Evolutionary conservation across 2,888 invertebrate genomes (phyloP), one percentile per base, ranked within the genome.

Genomic region (Tiphia femorata): DNA sequence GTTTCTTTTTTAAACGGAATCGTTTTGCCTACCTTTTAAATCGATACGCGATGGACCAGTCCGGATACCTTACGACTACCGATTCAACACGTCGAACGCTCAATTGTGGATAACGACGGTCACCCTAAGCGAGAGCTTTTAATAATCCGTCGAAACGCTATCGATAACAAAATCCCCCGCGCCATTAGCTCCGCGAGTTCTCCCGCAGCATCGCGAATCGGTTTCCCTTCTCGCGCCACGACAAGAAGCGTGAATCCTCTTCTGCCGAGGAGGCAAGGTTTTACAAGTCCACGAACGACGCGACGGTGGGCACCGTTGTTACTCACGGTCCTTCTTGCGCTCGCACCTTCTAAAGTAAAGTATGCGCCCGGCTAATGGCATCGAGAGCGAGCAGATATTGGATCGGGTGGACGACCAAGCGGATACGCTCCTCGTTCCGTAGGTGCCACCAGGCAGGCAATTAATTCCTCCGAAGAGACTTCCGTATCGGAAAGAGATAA

Each of bases 401-500:
- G 70, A 61, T 70, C 67, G 70, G 57, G 70, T 64, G 62, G 52
- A n/a, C n/a, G n/a, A n/a, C n/a, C n/a, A n/a, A n/a, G n/a, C n/a
- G n/a, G n/a, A n/a, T n/a, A n/a, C n/a, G n/a, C 53, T 20, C 54
- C 49, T 30, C 46, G 60, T 48, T 8, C 30, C 58, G 67, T 59
- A 71, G 71, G 65, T 70, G 65, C 68, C 56, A 68, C 67, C n/a
- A n/a, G 65, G 65, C 64, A 62, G 71, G 70, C 68, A 70, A 70
- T 70, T 70, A 70, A 70, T 70, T 70, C 71, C 65, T 62, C 51
- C 65, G 62, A 50, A 43, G 62, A 57, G 68, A 70, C 71, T 70
- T 70, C 67, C 65, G 71, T 70, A 70, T 70, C 70, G 71, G 56
- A 70, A 71, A 70, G 70, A 70, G 71, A 70, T 70, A 70, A 70